phyloP scores from a whole-genome alignment of 53 echinoderm and acorn worm species.

The Echinarachnius parma region DNA sequence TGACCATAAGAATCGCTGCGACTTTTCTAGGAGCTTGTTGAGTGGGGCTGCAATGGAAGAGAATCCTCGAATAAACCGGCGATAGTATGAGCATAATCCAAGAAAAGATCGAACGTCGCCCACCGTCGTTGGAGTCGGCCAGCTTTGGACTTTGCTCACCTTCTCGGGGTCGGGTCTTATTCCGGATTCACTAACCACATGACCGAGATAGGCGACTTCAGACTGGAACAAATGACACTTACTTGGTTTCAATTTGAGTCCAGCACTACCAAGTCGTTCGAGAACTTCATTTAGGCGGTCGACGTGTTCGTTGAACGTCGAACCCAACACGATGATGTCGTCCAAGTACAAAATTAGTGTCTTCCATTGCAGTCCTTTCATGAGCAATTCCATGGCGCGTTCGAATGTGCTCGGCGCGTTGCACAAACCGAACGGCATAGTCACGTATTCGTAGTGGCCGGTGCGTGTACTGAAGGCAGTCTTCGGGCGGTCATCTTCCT shows the following conservation, averaged over 20 bases:
- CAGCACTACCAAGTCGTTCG: neutral
- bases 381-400: conserved; percentile 52
- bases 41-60: conserved; percentile 19
- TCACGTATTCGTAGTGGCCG: conserved; percentile 58
- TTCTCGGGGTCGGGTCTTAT: conserved; percentile 31
- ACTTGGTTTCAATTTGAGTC: conserved; percentile 57
- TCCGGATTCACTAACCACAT: too few relatives aligned
- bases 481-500: conserved; percentile 52
- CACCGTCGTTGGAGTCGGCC: conserved; percentile 42
- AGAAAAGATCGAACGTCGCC: conserved; percentile 32
- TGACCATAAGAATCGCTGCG: too few relatives aligned
- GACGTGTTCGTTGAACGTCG: conserved; percentile 45
- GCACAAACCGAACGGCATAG: conserved; percentile 57
- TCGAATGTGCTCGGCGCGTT: conserved; percentile 50
- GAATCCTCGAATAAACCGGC: conserved; percentile 35
- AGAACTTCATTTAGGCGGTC: conserved; percentile 39
- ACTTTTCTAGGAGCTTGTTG: conserved; percentile 28
- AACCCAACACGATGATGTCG: conserved; percentile 48
- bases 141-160: too few relatives aligned
- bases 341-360: conserved; percentile 56
- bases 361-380: conserved; percentile 65
- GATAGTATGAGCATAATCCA: conserved; percentile 47
- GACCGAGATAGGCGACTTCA: conserved; percentile 48
- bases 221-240: conserved; percentile 56
- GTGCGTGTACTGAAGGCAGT: conserved; percentile 58